phyloP scores from a whole-genome alignment of 53 echinoderm and acorn worm genomes.

The Crossaster papposus region DNA sequence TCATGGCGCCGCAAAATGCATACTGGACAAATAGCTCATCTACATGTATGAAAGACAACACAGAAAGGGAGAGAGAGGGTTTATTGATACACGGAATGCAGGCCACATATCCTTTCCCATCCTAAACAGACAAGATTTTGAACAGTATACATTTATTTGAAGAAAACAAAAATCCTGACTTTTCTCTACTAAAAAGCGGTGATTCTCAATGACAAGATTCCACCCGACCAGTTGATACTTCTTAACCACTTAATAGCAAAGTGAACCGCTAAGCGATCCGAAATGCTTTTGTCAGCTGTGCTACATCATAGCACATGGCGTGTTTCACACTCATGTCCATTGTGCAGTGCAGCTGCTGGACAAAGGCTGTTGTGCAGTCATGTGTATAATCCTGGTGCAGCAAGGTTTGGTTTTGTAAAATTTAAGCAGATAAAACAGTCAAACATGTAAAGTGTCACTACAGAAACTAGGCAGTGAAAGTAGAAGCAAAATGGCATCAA shows the following conservation, averaged over 20 bases:
- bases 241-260: not conserved
- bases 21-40: conserved; percentile 24
- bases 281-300: no score
- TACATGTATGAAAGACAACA: not conserved
- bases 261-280: no score
- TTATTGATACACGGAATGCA: conserved; percentile 17
- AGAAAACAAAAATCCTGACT: not conserved
- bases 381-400: no score
- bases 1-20: conserved; percentile 28
- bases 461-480: no score
- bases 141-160: not conserved
- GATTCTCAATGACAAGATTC: not conserved
- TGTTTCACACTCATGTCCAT: no score
- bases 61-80: conserved; percentile 19
- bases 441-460: not conserved
- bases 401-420: not conserved
- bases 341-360: no score
- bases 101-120: not conserved
- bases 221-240: not conserved
- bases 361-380: no score
- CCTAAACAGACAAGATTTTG: not conserved
- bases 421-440: conserved; percentile 1
- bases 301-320: no score
- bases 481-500: not conserved
- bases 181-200: not conserved